Evolutionary conservation across 2,888 invertebrate genomes (phyloP), one percentile per base, ranked within the genome.

Genomic region (Agriopis marginaria): DNA sequence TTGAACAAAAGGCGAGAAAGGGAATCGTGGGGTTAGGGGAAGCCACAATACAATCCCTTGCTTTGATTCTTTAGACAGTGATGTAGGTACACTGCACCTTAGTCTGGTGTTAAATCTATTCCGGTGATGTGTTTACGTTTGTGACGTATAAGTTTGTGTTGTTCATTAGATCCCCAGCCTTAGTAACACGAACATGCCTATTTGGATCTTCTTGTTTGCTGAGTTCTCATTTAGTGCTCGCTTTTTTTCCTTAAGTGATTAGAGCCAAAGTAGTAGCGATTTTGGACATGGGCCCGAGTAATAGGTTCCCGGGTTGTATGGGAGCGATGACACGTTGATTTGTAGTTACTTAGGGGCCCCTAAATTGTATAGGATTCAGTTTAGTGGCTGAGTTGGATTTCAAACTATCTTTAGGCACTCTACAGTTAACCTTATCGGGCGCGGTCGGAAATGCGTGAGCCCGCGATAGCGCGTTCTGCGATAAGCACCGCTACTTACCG

Each of bases 381-480:
- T 55, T 12, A 12, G 40, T 62, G 9, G 44, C 40, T 47, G 32
- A 47, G 79, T 84, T 82, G 73, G 69, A 80, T 80, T 77, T 82
- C 75, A 80, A 67, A 78, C 61, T 85, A 86, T 86, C 82, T 82
- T 78, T 84, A 82, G 82, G 83, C 83, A 87, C 76, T 82, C 79
- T 82, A 83, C 78, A 81, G 79, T 82, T 58, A 81, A 85, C 86
- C 88, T 93, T 94, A 94, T 94, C 93, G 92, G 91, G 91, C 88
- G 93, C 91, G 92, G 93, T 93, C 93, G 93, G 93, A 93, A 94
- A 93, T 94, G 92, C 93, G 92, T 93, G 91, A 91, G 91, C 89
- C 86, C 86, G 87, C 92, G 93, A 93, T 93, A 94, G 90, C 92
- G 89, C 89, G 86, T 85, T 85, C 84, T 87, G 91, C 91, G 93